Evolutionary conservation across 2,888 invertebrate genomes (phyloP).

Genomic region (Neoaliturus tenellus): DNA sequence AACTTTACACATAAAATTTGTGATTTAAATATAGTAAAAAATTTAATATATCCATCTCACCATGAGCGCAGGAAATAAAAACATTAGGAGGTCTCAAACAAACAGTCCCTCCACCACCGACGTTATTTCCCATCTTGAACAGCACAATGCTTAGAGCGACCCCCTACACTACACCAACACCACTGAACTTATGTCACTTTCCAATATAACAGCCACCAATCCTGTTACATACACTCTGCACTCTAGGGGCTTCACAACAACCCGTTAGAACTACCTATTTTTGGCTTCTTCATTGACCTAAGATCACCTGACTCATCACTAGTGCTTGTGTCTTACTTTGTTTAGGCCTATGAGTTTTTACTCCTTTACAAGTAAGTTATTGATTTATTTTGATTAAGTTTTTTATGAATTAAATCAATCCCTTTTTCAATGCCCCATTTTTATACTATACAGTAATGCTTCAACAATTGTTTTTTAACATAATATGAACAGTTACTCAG

Average conservation of each 20-base stretch:
- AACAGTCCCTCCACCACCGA: slow-evolving; percentile 4
- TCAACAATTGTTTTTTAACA: no score
- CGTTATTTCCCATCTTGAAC: slow-evolving; percentile 34
- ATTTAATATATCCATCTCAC: slow-evolving; percentile 14
- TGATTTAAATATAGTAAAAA: no score
- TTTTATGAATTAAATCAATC: no score
- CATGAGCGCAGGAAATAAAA: slow-evolving; percentile 33
- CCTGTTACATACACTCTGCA: slow-evolving; percentile 4
- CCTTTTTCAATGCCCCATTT: not conserved
- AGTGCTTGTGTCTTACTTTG: not conserved
- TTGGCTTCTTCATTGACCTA: slow-evolving; percentile 27
- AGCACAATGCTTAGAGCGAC: not conserved
- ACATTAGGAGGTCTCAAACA: slow-evolving; percentile 18
- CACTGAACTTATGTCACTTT: slow-evolving; percentile 25
- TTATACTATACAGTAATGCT: no score
- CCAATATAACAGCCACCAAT: slow-evolving; percentile 5
- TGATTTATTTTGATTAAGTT: no score
- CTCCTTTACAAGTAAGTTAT: no score
- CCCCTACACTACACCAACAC: not conserved
- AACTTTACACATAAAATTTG: no score
- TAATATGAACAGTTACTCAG: no score
- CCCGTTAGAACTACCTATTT: slow-evolving; percentile 2
- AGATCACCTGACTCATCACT: slow-evolving; percentile 21
- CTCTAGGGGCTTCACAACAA: slow-evolving; percentile 16
- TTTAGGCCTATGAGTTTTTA: no score